A percentile compares a stretch with the other conserved stretches of the same genome.
Evolutionary conservation across 1,140 invertebrate species (phyloP).

Genomic region (Fopius arisanus): DNA sequence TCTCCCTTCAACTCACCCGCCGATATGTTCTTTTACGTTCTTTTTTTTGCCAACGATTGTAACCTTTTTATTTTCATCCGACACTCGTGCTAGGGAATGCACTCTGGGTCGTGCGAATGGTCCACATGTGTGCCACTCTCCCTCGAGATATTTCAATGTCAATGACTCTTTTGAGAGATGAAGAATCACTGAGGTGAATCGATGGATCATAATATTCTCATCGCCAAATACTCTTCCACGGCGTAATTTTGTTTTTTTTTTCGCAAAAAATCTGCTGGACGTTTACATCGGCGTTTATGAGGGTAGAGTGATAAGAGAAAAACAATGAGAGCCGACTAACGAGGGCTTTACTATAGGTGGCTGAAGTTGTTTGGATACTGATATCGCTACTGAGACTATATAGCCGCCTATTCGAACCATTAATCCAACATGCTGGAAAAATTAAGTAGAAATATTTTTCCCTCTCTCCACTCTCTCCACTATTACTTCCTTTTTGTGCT

Average conservation of each 20-base stretch:
- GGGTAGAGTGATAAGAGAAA: slow-evolving; percentile 53
- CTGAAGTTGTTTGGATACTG: slow-evolving; percentile 10
- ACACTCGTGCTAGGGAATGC: slow-evolving; percentile 34
- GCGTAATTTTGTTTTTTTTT: background rate
- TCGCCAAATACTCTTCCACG: slow-evolving; percentile 15
- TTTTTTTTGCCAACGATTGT: background rate
- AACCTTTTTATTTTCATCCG: slow-evolving; percentile 20
- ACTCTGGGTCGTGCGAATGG: slow-evolving; percentile 49
- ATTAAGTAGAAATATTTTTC: no score
- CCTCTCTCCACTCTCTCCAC: no score
- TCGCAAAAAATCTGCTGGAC: slow-evolving; percentile 34
- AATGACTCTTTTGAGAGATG: slow-evolving; percentile 32
- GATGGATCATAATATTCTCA: background rate
- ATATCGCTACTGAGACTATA: no score
- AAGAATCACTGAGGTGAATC: background rate
- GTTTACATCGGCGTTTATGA: slow-evolving; percentile 40
- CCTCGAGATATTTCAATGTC: slow-evolving; percentile 46
- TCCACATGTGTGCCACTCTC: slow-evolving; percentile 41
- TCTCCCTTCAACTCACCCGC: slow-evolving; percentile 1
- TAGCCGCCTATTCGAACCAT: no score
- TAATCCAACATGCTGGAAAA: no score
- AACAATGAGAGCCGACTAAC: slow-evolving; percentile 31
- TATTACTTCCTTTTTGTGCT: no score
- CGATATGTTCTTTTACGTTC: slow-evolving; percentile 16
- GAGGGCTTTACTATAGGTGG: slow-evolving; percentile 30